A percentile compares a stretch with the other conserved stretches of the same genome.
Conservation (phyloP, 1,140 invertebrate genomes). For the Eumeta japonica region DNA sequence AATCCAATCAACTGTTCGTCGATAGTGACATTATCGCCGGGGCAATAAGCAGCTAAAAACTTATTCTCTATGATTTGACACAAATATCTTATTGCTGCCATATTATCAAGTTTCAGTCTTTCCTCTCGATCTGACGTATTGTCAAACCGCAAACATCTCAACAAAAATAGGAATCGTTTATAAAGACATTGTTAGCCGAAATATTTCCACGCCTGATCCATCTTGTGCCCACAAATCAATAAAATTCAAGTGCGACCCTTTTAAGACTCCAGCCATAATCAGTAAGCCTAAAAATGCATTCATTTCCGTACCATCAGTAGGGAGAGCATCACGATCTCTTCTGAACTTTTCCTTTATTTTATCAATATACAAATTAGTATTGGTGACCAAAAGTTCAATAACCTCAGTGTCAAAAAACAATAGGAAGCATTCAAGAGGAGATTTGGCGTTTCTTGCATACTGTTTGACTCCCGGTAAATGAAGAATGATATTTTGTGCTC, state of each 20-base stretch:
- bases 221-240: too few species aligned
- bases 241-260: constrained; percentile 16
- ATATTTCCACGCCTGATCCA: too few species aligned
- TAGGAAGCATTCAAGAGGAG: constrained; percentile 18
- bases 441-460: constrained; percentile 14
- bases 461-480: constrained; percentile 20
- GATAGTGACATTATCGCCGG: too few species aligned
- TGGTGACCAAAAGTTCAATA: constrained; percentile 13
- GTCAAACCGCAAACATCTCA: too few species aligned
- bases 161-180: too few species aligned
- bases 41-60: too few species aligned
- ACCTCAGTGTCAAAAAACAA: constrained; percentile 20
- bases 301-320: constrained; percentile 19
- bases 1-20: too few species aligned
- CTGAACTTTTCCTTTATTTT: constrained; percentile 16
- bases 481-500: constrained; percentile 16
- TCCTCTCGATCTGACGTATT: too few species aligned
- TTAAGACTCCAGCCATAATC: constrained; percentile 19
- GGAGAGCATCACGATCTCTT: constrained; percentile 18
- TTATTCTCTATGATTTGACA: too few species aligned
- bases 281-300: constrained; percentile 24
- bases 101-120: too few species aligned
- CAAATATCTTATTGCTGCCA: too few species aligned
- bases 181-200: too few species aligned
- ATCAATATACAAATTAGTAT: constrained; percentile 10